These are phyloP conservation scores for Centrocercus urophasianus DNA, from an alignment of 2,113 vertebrate species.

Conservation along the genomic window DNA sequence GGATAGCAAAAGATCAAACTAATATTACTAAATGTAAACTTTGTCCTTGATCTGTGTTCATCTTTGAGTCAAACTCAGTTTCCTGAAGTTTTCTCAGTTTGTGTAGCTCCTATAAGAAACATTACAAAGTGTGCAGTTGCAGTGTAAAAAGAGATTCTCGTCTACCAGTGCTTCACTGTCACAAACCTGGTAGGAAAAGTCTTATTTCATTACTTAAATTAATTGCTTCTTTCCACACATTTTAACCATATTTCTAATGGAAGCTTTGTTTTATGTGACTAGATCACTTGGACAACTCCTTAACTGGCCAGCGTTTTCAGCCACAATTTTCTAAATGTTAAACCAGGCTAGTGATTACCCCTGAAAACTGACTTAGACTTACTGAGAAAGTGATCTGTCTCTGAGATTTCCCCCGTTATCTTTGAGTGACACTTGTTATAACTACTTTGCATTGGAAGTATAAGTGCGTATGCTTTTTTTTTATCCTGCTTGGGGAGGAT, in stretches of 20 bases:
- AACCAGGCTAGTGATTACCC: not conserved
- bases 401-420: not conserved
- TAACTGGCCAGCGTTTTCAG: not conserved
- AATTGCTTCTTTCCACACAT: not conserved
- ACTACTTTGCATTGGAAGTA: not conserved
- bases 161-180: not conserved
- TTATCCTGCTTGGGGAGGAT: not conserved
- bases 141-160: not conserved
- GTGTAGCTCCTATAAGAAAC: not conserved
- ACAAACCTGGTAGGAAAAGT: rapidly evolving
- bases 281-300: not conserved
- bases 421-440: not conserved
- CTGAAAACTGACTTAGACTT: not conserved
- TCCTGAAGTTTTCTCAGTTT: not conserved
- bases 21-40: not conserved
- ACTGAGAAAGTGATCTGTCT: not conserved
- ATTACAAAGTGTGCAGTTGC: not conserved
- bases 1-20: not conserved
- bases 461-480: not conserved
- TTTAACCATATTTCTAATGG: not conserved
- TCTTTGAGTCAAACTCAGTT: not conserved
- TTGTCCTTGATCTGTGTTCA: not conserved
- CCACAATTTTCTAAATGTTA: not conserved
- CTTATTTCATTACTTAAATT: not conserved
- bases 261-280: not conserved